A percentile compares a stretch with the other conserved stretches of the same genome.
Evolutionary conservation across 1,140 invertebrate genomes (phyloP).

Genomic region (Tyrophagus putrescentiae): DNA sequence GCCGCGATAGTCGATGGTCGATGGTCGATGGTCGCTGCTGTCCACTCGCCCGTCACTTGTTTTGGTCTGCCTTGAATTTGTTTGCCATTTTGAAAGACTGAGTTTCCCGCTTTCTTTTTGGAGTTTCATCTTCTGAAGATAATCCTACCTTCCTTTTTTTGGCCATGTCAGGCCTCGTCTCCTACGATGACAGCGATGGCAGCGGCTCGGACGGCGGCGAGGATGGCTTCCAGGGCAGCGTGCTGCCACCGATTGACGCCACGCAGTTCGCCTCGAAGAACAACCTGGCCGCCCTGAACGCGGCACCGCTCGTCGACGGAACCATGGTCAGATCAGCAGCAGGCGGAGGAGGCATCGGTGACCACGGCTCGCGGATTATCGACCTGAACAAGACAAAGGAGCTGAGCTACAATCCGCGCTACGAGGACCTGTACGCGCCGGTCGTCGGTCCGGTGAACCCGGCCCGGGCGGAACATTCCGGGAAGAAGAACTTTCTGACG

Average conservation of each 20-base stretch:
- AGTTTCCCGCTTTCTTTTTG: neutral
- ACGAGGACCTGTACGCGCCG: conserved; percentile 22
- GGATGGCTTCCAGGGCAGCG: too few relatives aligned
- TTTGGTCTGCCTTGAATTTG: neutral
- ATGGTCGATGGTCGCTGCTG: too few relatives aligned
- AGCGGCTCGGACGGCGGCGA: neutral
- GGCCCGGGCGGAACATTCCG: neutral
- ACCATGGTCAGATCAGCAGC: conserved; percentile 9
- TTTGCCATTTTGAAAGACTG: neutral
- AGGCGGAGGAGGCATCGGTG: neutral
- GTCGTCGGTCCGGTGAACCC: conserved; percentile 20
- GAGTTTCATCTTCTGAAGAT: too few relatives aligned
- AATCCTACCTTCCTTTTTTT: neutral
- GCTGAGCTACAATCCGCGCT: conserved; percentile 20
- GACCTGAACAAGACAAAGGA: conserved; percentile 15
- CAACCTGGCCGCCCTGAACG: too few relatives aligned
- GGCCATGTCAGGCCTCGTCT: neutral
- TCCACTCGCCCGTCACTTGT: too few relatives aligned
- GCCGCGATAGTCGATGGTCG: too few relatives aligned
- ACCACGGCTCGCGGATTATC: neutral
- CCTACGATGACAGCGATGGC: conserved; percentile 13
- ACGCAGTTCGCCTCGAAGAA: too few relatives aligned
- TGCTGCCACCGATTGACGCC: too few relatives aligned
- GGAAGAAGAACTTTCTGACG: conserved; percentile 69
- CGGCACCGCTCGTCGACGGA: neutral